Conservation (phyloP, 1,140 invertebrate genomes). For the Zaprionus vittiger region DNA sequence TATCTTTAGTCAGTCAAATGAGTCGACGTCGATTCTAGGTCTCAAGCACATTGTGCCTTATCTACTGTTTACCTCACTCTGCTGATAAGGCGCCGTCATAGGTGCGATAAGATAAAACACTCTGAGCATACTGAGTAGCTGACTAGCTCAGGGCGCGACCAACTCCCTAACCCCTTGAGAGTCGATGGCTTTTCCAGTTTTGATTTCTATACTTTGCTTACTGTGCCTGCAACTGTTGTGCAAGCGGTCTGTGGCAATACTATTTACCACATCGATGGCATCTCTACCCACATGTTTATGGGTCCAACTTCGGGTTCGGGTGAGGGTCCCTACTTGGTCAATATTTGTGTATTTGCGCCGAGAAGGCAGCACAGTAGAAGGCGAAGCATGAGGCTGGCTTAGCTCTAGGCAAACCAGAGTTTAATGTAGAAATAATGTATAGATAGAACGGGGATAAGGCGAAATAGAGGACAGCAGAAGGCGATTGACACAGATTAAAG, state of each 20-base stretch:
- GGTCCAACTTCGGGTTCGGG: neutral
- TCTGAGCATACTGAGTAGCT: slow-evolving; percentile 2
- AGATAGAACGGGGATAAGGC: slow-evolving; percentile 31
- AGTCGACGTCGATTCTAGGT: slow-evolving; percentile 27
- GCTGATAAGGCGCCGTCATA: slow-evolving; percentile 30
- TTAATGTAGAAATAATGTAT: slow-evolving; percentile 48
- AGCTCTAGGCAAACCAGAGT: slow-evolving; percentile 42
- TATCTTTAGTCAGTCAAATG: slow-evolving; percentile 31
- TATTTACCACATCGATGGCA: slow-evolving; percentile 13
- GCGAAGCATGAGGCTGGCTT: slow-evolving; percentile 4
- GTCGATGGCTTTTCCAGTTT: slow-evolving; percentile 1
- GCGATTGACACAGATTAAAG: slow-evolving; percentile 8
- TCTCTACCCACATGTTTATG: slow-evolving; percentile 25
- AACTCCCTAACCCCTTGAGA: neutral
- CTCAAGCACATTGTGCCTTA: slow-evolving; percentile 10
- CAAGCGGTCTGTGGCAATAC: slow-evolving; percentile 30
- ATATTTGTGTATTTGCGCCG: slow-evolving; percentile 30
- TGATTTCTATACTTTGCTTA: slow-evolving; percentile 37
- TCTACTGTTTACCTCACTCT: slow-evolving; percentile 35
- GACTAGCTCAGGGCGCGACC: slow-evolving; percentile 21
- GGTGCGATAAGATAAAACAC: slow-evolving; percentile 43
- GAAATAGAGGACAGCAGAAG: neutral
- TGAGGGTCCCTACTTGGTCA: slow-evolving; percentile 16
- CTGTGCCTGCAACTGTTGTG: slow-evolving; percentile 44
- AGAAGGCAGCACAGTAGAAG: neutral